A percentile compares a stretch with the other conserved stretches of the same genome.
These are phyloP conservation scores for Trematocara stigmaticum DNA, from an alignment of 2,113 vertebrate genomes.

Conservation along the genomic window DNA sequence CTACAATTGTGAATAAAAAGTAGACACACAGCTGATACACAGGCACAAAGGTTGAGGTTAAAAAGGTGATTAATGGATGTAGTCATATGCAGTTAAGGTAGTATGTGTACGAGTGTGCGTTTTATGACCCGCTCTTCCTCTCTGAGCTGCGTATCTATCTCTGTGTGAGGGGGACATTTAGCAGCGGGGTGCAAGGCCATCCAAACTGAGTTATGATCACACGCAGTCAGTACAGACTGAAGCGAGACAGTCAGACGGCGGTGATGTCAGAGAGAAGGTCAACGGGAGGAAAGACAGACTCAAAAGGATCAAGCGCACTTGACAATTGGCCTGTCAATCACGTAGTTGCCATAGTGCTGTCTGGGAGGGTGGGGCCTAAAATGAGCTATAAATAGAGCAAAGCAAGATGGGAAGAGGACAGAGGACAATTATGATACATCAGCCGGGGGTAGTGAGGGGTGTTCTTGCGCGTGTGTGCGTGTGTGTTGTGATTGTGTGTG, in stretches of 20 bases:
- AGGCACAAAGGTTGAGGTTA: background rate
- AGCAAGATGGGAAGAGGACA: constrained; percentile 25
- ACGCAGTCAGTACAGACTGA: background rate
- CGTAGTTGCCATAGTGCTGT: constrained; percentile 24
- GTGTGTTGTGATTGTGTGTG: background rate
- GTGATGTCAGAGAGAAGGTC: constrained; percentile 50
- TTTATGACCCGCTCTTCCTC: background rate
- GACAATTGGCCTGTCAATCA: constrained; percentile 57
- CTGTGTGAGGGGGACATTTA: background rate
- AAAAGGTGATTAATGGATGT: background rate
- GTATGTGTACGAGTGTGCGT: background rate
- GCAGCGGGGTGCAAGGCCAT: background rate
- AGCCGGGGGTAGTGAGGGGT: background rate
- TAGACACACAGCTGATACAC: background rate
- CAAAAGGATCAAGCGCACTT: background rate
- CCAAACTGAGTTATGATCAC: constrained; percentile 22
- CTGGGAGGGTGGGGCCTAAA: constrained; percentile 18
- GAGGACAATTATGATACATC: constrained; percentile 48
- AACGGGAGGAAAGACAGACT: constrained; percentile 12
- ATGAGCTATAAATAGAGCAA: constrained; percentile 61
- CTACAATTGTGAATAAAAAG: background rate
- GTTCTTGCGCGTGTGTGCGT: accelerated
- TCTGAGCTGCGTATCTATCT: background rate
- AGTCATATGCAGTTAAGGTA: background rate
- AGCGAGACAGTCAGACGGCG: constrained; percentile 1